Percentiles rank a stretch among this genome's conserved stretches.
Conservation (phyloP, 2,113 vertebrate genomes). For the Motacilla alba region DNA sequence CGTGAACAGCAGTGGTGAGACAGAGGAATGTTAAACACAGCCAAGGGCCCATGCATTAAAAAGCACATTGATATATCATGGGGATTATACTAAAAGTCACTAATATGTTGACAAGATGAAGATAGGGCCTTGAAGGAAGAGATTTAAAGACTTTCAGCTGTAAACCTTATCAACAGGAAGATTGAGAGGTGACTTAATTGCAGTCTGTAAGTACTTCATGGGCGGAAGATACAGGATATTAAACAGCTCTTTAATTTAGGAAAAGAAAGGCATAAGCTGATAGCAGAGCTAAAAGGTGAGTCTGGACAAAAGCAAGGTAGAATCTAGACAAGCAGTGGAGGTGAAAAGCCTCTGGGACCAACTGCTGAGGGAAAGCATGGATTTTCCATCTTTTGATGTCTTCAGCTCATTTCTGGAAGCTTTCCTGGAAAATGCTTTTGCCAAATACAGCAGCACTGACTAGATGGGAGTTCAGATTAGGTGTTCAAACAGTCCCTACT, state of each 20-base stretch:
- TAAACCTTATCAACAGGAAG: background rate
- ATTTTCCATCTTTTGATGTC: conserved; percentile 17
- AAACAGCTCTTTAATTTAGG: background rate
- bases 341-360: background rate
- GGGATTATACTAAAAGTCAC: background rate
- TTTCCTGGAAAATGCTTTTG: conserved; percentile 13
- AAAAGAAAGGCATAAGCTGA: background rate
- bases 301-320: background rate
- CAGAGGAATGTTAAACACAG: background rate
- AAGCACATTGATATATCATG: background rate
- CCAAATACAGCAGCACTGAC: conserved; percentile 36
- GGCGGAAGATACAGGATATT: background rate
- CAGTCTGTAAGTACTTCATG: background rate
- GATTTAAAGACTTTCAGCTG: background rate
- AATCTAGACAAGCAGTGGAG: background rate
- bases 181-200: background rate
- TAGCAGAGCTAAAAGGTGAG: background rate
- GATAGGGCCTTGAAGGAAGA: background rate
- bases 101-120: background rate
- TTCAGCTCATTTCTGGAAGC: conserved; percentile 28
- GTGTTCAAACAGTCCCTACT: background rate
- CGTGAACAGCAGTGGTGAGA: background rate
- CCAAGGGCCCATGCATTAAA: background rate
- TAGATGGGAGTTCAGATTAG: conserved; percentile 33
- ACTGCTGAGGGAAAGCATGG: background rate